Evolutionary conservation across 2,113 vertebrate genomes (phyloP).

Genomic region (Caretta caretta): DNA sequence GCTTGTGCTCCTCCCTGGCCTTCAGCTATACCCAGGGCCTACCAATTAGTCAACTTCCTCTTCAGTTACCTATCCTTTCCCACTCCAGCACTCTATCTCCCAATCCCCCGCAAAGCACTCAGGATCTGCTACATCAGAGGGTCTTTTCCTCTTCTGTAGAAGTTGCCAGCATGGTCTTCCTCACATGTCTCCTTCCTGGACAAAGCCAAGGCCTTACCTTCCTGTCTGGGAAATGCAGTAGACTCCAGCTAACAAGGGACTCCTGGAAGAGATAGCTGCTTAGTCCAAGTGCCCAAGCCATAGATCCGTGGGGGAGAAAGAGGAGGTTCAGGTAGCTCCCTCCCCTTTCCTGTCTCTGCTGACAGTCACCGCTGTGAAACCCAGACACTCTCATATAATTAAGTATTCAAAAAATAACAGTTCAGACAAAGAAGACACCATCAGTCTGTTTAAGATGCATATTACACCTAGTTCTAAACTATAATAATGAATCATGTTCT

Average conservation of each 20-base stretch:
- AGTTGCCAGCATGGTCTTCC: rapidly evolving
- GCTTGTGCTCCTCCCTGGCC: no score
- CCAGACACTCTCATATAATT: neutral
- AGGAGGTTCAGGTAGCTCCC: neutral
- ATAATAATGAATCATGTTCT: neutral
- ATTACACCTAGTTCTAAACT: neutral
- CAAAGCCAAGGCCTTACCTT: neutral
- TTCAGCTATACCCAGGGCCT: no score
- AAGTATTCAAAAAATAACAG: neutral
- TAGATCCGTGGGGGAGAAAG: neutral
- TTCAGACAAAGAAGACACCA: neutral
- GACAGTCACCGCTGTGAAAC: neutral
- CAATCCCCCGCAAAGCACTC: neutral
- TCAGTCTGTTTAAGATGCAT: neutral
- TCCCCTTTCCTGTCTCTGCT: neutral
- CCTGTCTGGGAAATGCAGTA: neutral
- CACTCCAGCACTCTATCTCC: neutral
- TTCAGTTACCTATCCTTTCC: neutral
- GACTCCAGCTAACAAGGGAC: neutral
- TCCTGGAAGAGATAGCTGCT: neutral
- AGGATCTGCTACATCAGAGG: neutral
- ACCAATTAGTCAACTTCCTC: neutral
- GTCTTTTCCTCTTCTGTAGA: neutral
- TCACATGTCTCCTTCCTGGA: neutral
- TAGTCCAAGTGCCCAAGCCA: neutral